These are phyloP conservation scores for Nibea coibor DNA, from an alignment of 2,113 vertebrate species.

Conservation along the genomic window DNA sequence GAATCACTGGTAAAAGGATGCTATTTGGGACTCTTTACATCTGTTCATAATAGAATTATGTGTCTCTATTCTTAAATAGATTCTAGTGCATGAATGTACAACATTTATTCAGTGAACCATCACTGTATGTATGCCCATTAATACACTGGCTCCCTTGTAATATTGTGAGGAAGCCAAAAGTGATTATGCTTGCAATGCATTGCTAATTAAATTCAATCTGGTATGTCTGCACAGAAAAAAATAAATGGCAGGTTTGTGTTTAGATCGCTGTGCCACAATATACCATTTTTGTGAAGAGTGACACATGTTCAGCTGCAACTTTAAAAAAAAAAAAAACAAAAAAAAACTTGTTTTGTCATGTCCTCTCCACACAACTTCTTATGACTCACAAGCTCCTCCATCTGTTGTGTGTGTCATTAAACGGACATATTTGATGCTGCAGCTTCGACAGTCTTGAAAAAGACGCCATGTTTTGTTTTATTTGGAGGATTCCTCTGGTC, in stretches of 20 bases:
- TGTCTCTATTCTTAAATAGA: conserved; percentile 1
- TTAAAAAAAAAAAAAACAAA: no score
- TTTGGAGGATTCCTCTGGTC: background rate
- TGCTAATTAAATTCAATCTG: background rate
- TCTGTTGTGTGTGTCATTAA: background rate
- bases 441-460: background rate
- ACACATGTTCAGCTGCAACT: background rate
- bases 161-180: background rate
- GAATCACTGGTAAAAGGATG: background rate
- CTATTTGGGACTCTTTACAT: background rate
- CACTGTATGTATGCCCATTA: background rate
- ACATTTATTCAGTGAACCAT: background rate
- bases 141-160: background rate
- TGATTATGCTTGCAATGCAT: background rate
- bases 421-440: background rate
- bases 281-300: background rate
- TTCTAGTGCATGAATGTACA: background rate
- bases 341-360: background rate
- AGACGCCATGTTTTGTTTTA: background rate
- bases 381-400: background rate
- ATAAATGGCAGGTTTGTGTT: background rate
- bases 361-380: background rate
- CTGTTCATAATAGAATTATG: background rate
- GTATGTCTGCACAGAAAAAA: background rate
- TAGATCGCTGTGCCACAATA: background rate